Evolutionary conservation across 2,113 vertebrate species (phyloP).

Genomic region (Salvator merianae): DNA sequence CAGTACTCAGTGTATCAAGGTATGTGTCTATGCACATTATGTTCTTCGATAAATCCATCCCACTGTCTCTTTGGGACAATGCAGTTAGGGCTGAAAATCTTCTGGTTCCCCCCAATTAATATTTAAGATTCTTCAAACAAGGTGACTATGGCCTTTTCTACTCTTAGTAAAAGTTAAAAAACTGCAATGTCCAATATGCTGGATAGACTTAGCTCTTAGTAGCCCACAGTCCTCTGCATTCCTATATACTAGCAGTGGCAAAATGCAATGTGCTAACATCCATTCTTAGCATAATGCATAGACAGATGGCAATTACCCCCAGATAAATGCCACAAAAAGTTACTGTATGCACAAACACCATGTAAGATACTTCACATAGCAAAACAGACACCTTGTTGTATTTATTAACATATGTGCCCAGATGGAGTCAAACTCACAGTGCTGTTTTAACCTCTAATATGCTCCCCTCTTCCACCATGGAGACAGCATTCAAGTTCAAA

Average conservation of each 20-base stretch:
- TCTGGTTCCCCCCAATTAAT: background rate
- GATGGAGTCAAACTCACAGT: background rate
- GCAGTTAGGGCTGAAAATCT: background rate
- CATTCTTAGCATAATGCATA: background rate
- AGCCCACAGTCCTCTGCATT: background rate
- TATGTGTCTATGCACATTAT: too few relatives aligned
- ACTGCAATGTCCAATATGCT: too few relatives aligned
- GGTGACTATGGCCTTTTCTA: too few relatives aligned
- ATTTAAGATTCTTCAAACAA: background rate
- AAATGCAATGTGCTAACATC: background rate
- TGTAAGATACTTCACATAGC: background rate
- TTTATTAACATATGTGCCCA: background rate
- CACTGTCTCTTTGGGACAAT: background rate
- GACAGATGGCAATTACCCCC: constrained; percentile 1
- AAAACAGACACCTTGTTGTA: background rate
- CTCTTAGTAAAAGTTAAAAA: too few relatives aligned
- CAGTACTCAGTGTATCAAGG: too few relatives aligned
- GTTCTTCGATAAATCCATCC: background rate
- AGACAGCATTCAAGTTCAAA: background rate
- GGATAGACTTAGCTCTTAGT: background rate
- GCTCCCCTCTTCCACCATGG: background rate
- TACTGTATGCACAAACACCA: background rate
- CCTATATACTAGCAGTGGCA: background rate
- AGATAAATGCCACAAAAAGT: constrained; percentile 7
- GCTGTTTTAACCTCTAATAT: background rate